Evolutionary conservation across 2,797 vertebrate species (phyloP).

Genomic region (Peromyscus attwateri): DNA sequence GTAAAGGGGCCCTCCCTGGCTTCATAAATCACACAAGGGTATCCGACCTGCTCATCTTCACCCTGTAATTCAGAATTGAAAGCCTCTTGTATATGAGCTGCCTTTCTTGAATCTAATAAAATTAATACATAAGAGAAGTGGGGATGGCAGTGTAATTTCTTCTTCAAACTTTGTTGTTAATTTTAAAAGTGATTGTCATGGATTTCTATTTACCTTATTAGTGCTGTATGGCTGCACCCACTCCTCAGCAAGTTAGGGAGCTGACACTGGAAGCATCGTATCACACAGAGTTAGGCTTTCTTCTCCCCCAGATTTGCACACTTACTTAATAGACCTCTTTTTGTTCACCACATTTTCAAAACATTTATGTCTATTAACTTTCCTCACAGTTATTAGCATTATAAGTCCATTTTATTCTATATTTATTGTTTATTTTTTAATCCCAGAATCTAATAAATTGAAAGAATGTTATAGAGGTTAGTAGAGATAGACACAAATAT

Average conservation of each 20-base stretch:
- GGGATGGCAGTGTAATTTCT: constrained; percentile 73
- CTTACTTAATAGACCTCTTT: constrained; percentile 82
- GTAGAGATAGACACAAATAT: not conserved
- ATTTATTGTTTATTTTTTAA: constrained; percentile 43
- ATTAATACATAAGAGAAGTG: constrained; percentile 84
- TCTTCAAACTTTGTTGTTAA: constrained; percentile 86
- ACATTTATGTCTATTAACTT: constrained; percentile 79
- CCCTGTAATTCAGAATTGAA: constrained; percentile 72
- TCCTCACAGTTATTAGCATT: constrained; percentile 76
- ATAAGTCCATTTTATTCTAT: constrained; percentile 65
- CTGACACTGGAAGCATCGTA: constrained; percentile 84
- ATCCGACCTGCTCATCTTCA: constrained; percentile 56
- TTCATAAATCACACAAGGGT: constrained; percentile 50
- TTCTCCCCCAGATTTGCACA: constrained; percentile 78
- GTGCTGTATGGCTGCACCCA: constrained; percentile 79
- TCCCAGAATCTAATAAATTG: constrained; percentile 46
- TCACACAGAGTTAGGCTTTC: constrained; percentile 85
- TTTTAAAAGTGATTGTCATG: constrained; percentile 86
- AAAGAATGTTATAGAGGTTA: not conserved
- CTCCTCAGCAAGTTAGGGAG: constrained; percentile 85
- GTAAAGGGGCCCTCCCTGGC: constrained; percentile 13
- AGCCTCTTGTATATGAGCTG: constrained; percentile 75
- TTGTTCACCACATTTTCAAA: constrained; percentile 78
- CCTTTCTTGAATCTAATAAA: constrained; percentile 81
- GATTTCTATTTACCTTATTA: constrained; percentile 87